phyloP scores from a whole-genome alignment of 2,888 invertebrate species.

The Cantharis rufa region DNA sequence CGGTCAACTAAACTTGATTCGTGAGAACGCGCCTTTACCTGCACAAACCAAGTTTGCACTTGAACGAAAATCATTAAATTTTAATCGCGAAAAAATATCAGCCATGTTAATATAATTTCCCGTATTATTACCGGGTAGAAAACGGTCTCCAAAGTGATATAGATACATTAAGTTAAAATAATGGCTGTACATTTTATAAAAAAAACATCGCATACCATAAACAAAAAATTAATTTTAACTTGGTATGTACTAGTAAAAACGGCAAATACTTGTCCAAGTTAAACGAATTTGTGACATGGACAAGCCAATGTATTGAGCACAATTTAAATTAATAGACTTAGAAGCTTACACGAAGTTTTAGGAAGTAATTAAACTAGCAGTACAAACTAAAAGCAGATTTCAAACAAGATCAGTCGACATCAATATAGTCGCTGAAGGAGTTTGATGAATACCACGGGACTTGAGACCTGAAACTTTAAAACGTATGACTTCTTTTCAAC shows the following conservation, averaged over 20 bases:
- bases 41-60: too few species aligned
- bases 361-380: constrained; percentile 37
- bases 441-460: constrained; percentile 22
- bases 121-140: neutral
- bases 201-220: neutral
- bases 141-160: neutral
- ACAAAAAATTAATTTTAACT: neutral
- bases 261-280: neutral
- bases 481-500: constrained; percentile 5
- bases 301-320: neutral
- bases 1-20: too few species aligned
- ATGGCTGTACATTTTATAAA: neutral
- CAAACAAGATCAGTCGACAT: constrained; percentile 25
- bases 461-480: constrained; percentile 16
- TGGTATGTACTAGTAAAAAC: neutral
- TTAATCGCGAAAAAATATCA: neutral
- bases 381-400: constrained; percentile 19
- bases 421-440: constrained; percentile 20
- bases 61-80: neutral
- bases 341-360: constrained; percentile 34
- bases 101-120: too few species aligned
- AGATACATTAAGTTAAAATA: neutral
- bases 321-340: constrained; percentile 37
- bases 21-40: too few species aligned
- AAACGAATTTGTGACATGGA: neutral